Percentiles rank a stretch among this genome's conserved stretches.
These are phyloP conservation scores for Calliphora vicina DNA, from an alignment of 1,140 invertebrate genomes.

Conservation along the genomic window DNA sequence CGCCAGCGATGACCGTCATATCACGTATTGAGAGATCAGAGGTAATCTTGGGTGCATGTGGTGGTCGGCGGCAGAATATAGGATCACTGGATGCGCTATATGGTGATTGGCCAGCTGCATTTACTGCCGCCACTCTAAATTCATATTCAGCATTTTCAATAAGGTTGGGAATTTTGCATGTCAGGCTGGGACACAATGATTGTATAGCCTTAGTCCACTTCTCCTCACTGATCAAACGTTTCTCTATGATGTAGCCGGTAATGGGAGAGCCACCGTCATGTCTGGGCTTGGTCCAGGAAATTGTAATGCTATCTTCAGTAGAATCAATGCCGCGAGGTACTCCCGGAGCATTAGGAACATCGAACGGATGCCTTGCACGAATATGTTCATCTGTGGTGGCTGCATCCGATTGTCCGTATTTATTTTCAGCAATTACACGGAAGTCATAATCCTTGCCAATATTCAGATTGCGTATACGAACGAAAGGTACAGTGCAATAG, in stretches of 20 bases:
- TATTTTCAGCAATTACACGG: slow-evolving; percentile 96
- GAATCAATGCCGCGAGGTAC: slow-evolving; percentile 85
- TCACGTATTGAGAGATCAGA: slow-evolving; percentile 91
- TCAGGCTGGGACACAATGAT: slow-evolving; percentile 80
- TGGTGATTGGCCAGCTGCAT: slow-evolving; percentile 92
- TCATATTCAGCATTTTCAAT: slow-evolving; percentile 97
- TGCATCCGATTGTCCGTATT: slow-evolving; percentile 94
- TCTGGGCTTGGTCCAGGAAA: slow-evolving; percentile 91
- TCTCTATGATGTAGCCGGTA: slow-evolving; percentile 92
- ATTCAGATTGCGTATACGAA: slow-evolving; percentile 88
- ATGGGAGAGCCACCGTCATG: slow-evolving; percentile 93
- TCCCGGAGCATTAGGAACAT: slow-evolving; percentile 90
- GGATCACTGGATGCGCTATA: slow-evolving; percentile 91
- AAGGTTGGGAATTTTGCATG: slow-evolving; percentile 83
- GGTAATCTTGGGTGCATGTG: slow-evolving; percentile 90
- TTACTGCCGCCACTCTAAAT: slow-evolving; percentile 95
- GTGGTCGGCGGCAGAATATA: slow-evolving; percentile 86
- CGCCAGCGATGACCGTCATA: slow-evolving; percentile 93
- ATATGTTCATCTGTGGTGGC: slow-evolving; percentile 87
- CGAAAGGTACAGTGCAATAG: slow-evolving; percentile 87
- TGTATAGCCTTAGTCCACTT: slow-evolving; percentile 92
- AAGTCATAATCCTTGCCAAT: slow-evolving; percentile 96
- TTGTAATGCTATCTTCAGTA: slow-evolving; percentile 92
- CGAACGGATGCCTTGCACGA: slow-evolving; percentile 94
- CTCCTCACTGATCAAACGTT: slow-evolving; percentile 84